phyloP scores from a whole-genome alignment of 2,797 vertebrate genomes.

The Tragelaphus oryx region DNA sequence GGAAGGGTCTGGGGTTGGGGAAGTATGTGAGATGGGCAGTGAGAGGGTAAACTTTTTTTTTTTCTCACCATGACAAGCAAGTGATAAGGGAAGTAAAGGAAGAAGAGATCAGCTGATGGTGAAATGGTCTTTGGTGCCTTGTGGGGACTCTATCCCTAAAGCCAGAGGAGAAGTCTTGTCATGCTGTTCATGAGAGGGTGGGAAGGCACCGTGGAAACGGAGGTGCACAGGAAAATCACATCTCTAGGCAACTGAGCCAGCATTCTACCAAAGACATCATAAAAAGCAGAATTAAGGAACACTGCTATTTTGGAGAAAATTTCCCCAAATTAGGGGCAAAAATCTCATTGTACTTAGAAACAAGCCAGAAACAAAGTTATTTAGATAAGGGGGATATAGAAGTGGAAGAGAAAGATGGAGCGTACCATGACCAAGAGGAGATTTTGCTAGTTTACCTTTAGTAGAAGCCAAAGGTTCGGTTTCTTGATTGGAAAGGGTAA shows the following conservation, averaged over 20 bases:
- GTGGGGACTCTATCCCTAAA: not conserved
- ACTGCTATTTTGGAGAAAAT: not conserved
- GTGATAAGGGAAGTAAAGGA: not conserved
- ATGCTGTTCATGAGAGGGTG: not conserved
- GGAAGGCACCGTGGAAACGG: not conserved
- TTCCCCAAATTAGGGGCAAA: not conserved
- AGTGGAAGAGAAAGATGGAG: not conserved
- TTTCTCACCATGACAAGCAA: not conserved
- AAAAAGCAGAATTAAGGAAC: not conserved
- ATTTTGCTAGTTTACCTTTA: not conserved
- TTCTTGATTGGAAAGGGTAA: not conserved
- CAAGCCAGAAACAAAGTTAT: not conserved
- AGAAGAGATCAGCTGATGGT: not conserved
- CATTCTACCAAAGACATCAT: not conserved
- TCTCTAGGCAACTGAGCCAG: not conserved
- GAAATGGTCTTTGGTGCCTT: not conserved
- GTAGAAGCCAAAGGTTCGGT: not conserved
- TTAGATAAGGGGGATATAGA: not conserved
- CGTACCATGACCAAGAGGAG: not conserved
- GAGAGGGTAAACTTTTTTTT: not conserved
- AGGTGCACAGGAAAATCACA: not conserved
- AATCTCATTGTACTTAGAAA: not conserved
- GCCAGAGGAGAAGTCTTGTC: not conserved
- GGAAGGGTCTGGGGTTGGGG: not conserved
- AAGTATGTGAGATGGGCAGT: not conserved